Percentiles rank a stretch among this genome's conserved stretches.
Conservation (phyloP, 2,888 invertebrate species). For the Microplitis manilae region DNA sequence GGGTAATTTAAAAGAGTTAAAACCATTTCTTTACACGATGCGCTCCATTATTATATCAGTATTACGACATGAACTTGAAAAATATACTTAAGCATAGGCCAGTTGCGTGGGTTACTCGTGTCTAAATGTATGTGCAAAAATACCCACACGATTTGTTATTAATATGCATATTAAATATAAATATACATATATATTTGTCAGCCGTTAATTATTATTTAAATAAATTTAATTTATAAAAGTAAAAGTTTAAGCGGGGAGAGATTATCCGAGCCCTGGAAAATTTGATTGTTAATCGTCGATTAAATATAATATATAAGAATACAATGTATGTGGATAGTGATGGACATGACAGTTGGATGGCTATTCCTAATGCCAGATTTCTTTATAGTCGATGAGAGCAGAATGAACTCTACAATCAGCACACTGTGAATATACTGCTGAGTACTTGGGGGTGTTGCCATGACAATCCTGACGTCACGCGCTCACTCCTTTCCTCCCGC, state of each 20-base stretch:
- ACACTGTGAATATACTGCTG: slow-evolving; percentile 19
- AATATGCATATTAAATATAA: slow-evolving; percentile 8
- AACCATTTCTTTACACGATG: background rate
- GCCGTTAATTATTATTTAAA: background rate
- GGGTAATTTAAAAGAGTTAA: background rate
- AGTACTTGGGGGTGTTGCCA: slow-evolving; percentile 52
- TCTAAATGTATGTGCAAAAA: background rate
- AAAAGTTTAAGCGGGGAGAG: background rate
- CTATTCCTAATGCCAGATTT: slow-evolving; percentile 20
- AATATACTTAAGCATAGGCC: background rate
- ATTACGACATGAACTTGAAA: slow-evolving; percentile 22
- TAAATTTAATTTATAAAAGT: too few relatives aligned
- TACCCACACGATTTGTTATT: slow-evolving; percentile 14
- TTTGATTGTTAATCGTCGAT: too few relatives aligned
- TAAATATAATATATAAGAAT: slow-evolving; percentile 10
- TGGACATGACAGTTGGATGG: background rate
- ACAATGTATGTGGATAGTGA: background rate
- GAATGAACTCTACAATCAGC: slow-evolving; percentile 33
- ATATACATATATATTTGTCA: background rate
- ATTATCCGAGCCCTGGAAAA: too few relatives aligned
- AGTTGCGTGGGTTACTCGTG: slow-evolving; percentile 11
- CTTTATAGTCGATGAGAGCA: slow-evolving; percentile 10
- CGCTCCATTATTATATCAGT: slow-evolving; percentile 8
- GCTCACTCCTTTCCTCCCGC: slow-evolving; percentile 30
- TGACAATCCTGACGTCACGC: slow-evolving; percentile 56